Evolutionary conservation across 2,797 vertebrate genomes (phyloP), one percentile per base, ranked within the genome.

Genomic region (Centropyge bicolor): DNA sequence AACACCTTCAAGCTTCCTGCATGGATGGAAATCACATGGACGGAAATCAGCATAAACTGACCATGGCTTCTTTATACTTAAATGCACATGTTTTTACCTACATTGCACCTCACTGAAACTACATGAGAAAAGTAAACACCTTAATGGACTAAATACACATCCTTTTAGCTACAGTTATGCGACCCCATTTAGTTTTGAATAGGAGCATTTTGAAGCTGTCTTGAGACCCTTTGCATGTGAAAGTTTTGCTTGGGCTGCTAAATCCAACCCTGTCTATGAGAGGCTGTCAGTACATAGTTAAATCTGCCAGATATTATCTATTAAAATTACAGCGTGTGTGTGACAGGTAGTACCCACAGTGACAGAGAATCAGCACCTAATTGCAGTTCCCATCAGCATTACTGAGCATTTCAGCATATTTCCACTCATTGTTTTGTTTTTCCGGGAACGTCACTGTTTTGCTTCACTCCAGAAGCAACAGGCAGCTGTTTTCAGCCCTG

Each of bases 221-320:
- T 0, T 56, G 14, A 74, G 62, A 49, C n/a, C 11, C 7, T 57
- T 38, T 54, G 8, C 14, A 13, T 60, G 22, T 35, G 12, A 41
- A 43, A 31, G 22, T 24, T n/a, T n/a, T n/a, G 11, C 24, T 45
- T 11, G 46, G 41, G 11, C 22, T 3, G 16, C 22, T 36, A 40
- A 51, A 51, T 7, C 54, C 13, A 74, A 54, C 51, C 43, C 40
- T 35, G 52, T 70, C 1, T 41, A 10, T 65, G 31, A 22, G 14
- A 63, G 35, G 22, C 60, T 35, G 14, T 56, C 31, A 74, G 40
- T 54, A 74, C 38, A 68, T 8, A 61, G 7, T 20, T 24, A 14
- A 45, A 40, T 35, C 12, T 51, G 35, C 4, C 19, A 12, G 41
- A 51, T 27, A 41, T 3, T 71, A 36, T 61, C 17, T 35, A 9